These are phyloP conservation scores for Scaptomyza montana DNA, from an alignment of 1,140 invertebrate genomes.

Conservation along the genomic window DNA sequence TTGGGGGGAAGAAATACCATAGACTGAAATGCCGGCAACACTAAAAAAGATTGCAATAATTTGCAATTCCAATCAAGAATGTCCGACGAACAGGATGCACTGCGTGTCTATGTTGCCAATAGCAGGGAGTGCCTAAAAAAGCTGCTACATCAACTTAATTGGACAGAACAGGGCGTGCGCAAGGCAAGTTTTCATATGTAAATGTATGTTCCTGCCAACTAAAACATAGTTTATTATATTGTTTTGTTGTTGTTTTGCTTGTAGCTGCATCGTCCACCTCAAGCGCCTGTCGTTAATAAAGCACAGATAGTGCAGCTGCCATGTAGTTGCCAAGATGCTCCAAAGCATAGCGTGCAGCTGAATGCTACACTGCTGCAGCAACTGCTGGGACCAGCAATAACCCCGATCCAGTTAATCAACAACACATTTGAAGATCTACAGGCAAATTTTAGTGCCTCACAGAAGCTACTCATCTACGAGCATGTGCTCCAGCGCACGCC, in stretches of 20 bases:
- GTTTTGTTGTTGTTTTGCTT: background rate
- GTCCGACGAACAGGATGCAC: slow-evolving; percentile 7
- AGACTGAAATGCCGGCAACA: background rate
- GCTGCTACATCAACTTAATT: slow-evolving; percentile 42
- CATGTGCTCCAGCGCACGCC: slow-evolving; percentile 49
- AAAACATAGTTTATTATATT: too few relatives aligned
- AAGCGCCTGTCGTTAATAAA: slow-evolving; percentile 2
- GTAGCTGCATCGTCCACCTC: slow-evolving; percentile 10
- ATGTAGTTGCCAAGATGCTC: slow-evolving; percentile 14
- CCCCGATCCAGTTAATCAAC: background rate
- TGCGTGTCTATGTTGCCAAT: slow-evolving; percentile 33
- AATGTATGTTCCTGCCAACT: background rate
- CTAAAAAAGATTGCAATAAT: background rate
- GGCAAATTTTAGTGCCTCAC: slow-evolving; percentile 21
- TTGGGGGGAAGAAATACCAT: background rate
- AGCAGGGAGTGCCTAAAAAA: slow-evolving; percentile 25
- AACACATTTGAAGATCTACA: slow-evolving; percentile 53
- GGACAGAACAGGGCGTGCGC: slow-evolving; percentile 50
- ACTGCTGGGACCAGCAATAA: slow-evolving; percentile 17
- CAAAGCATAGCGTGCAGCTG: slow-evolving; percentile 35
- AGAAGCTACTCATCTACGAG: slow-evolving; percentile 64
- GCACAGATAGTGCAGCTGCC: background rate
- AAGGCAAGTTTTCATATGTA: slow-evolving; percentile 22
- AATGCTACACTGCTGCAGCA: background rate
- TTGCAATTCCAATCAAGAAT: slow-evolving; percentile 16